Evolutionary conservation across 2,888 invertebrate genomes (phyloP).

Genomic region (Rotaria sp.): DNA sequence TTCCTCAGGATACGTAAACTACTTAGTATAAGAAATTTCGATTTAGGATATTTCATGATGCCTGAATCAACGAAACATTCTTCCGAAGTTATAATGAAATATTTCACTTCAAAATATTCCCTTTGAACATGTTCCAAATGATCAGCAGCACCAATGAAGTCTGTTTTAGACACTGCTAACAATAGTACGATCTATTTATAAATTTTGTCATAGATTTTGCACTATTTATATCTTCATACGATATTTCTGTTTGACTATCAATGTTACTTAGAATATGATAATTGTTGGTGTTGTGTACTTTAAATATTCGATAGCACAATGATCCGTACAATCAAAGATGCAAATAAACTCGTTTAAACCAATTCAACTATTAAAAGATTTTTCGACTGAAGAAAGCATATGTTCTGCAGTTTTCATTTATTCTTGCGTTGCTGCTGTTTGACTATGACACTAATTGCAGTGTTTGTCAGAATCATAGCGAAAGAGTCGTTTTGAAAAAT

Average conservation of each 20-base stretch:
- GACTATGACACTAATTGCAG: no score
- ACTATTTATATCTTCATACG: background rate
- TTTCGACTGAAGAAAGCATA: no score
- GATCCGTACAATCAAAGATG: no score
- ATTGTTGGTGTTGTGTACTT: no score
- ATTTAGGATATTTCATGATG: background rate
- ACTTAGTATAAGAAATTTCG: background rate
- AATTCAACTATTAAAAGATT: no score
- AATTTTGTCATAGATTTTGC: background rate
- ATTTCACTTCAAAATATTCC: background rate
- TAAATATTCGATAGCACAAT: no score
- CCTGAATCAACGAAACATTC: background rate
- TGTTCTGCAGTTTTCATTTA: no score
- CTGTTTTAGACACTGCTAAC: background rate
- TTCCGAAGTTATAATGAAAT: background rate
- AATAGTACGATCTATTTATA: background rate
- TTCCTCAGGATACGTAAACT: background rate
- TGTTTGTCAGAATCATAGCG: no score
- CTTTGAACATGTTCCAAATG: background rate
- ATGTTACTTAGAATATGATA: no score
- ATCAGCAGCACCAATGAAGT: background rate
- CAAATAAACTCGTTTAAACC: no score
- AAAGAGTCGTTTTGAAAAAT: no score
- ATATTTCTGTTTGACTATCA: background rate
- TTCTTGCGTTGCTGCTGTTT: no score